Conservation (phyloP, 2,113 vertebrate species). For the Gnathonemus longibarbis region DNA sequence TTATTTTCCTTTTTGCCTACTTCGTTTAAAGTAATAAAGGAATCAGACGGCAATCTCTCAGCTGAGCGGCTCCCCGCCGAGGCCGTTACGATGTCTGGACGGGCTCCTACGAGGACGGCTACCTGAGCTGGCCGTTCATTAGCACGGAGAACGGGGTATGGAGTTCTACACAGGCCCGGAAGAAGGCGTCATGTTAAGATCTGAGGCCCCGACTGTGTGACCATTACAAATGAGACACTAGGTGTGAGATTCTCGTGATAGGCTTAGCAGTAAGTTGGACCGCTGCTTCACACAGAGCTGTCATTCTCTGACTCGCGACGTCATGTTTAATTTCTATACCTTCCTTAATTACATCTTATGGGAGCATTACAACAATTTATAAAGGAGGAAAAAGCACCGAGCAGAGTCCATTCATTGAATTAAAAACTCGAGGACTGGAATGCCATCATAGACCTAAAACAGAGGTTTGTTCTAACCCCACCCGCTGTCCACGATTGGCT, state of each 20-base stretch:
- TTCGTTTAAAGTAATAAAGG: neutral
- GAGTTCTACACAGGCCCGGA: neutral
- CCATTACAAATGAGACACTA: neutral
- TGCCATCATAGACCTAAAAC: neutral
- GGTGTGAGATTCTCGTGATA: neutral
- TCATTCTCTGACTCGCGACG: neutral
- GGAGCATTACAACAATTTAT: neutral
- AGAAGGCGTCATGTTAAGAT: neutral
- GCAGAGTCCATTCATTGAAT: neutral
- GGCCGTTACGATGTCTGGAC: neutral
- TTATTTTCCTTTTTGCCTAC: neutral
- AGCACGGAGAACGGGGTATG: neutral
- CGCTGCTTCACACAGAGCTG: neutral
- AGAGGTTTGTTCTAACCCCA: neutral
- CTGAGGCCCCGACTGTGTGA: neutral
- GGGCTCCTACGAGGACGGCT: neutral
- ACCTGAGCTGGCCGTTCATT: neutral
- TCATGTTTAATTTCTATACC: neutral
- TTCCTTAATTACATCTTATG: neutral
- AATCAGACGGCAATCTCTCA: neutral
- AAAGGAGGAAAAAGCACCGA: neutral
- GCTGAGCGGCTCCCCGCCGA: neutral
- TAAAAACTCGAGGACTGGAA: neutral
- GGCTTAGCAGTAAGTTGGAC: neutral
- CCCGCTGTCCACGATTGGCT: neutral